Evolutionary conservation across 1,140 invertebrate genomes (phyloP).

Genomic region (Caenorhabditis brenneri): DNA sequence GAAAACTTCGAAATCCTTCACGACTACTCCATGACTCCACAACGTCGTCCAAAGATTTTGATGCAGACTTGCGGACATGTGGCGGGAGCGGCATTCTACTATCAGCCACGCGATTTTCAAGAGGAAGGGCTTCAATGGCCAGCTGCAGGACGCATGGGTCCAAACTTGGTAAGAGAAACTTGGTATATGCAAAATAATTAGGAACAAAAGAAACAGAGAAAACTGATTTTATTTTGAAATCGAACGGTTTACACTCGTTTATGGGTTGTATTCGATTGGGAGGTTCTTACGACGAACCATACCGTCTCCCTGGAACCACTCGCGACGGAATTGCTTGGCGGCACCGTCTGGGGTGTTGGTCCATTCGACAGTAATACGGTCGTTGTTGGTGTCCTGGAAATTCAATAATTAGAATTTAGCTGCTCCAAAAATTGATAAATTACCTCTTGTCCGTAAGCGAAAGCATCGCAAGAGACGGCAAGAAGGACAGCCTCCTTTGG

Average conservation of each 20-base stretch:
- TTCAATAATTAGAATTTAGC: neutral
- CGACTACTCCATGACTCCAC: slow-evolving; percentile 57
- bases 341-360: slow-evolving; percentile 54
- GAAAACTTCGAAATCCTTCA: slow-evolving; percentile 54
- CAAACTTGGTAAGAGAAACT: too few species aligned
- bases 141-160: slow-evolving; percentile 16
- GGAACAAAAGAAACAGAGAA: too few species aligned
- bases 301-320: slow-evolving; percentile 58
- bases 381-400: slow-evolving; percentile 54
- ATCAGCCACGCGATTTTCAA: slow-evolving; percentile 46
- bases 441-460: too few species aligned
- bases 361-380: slow-evolving; percentile 55
- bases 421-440: too few species aligned
- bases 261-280: slow-evolving; percentile 56
- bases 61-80: slow-evolving; percentile 61
- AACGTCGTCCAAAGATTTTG: slow-evolving; percentile 58
- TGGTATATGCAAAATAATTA: too few species aligned
- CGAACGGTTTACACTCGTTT: too few species aligned
- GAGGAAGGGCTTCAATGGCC: slow-evolving; percentile 2
- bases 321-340: slow-evolving; percentile 50
- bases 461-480: too few species aligned
- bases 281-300: slow-evolving; percentile 57
- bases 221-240: too few species aligned
- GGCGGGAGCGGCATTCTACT: slow-evolving; percentile 57
- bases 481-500: too few species aligned